Evolutionary conservation across 1,140 invertebrate genomes (phyloP), one percentile per base, ranked within the genome.

Genomic region (Leucophenga varia): DNA sequence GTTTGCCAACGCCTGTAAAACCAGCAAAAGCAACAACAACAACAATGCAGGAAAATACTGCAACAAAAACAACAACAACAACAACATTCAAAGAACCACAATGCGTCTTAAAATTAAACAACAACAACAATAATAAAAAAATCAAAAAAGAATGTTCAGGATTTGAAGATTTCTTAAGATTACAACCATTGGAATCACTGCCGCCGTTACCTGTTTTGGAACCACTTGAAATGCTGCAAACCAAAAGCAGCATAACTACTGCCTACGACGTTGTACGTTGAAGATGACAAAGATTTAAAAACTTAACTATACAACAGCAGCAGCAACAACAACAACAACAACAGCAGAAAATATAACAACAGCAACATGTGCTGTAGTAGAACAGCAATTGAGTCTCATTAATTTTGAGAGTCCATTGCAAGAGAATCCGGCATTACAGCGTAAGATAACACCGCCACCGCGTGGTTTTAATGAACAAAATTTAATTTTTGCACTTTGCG

Each of bases 391-490:
- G 1, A 74, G 69, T 31, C 46, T 74, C 3, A 74, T 74, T 18
- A 74, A 68, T 35, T 74, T 74, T 31, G 72, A 74, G 43, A 72
- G 65, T 49, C 72, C 72, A 5, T 19, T 65, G 21, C 60, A 68
- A 31, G 69, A 75, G 43, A 57, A 54, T 38, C 57, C 56, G 1
- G 45, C 18, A 3, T 31, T 59, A 6, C 42, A 53, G 25, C 35
- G 54, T 0, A 60, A 64, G 36, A 61, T 72, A 21, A 57, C 63
- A 16, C 55, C 69, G 16, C 53, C 61, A 7, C 64, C 67, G 10
- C 54, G 64, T 2, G 55, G 54, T 16, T 64, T 68, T 16, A 68
- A 54, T 20, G 59, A 70, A 34, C 54, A 70, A 43, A 74, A 72
- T 49, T 40, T 74, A 2, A 65, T 74, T 2, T 51, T 74, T 25